phyloP scores from a whole-genome alignment of 1,140 invertebrate genomes.

The Agrilus planipennis region DNA sequence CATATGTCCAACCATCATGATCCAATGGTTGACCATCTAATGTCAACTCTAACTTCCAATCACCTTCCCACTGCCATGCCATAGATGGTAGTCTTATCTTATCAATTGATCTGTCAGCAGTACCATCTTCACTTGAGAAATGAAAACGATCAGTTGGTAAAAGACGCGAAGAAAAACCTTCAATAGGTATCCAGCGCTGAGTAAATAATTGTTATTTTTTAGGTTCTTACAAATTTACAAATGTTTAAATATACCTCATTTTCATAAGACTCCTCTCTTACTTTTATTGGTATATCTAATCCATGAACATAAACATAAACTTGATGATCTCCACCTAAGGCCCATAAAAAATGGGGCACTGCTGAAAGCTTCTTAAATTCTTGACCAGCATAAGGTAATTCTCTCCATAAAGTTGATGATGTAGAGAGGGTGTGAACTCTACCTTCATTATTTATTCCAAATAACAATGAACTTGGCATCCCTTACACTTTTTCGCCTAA shows the following conservation, averaged over 20 bases:
- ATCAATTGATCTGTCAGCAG: conserved; percentile 60
- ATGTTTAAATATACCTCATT: conserved; percentile 55
- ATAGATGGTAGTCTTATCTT: conserved; percentile 75
- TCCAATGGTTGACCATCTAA: conserved; percentile 76
- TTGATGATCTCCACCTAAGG: conserved; percentile 81
- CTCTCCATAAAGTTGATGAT: conserved; percentile 65
- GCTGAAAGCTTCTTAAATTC: conserved; percentile 81
- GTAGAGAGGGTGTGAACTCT: conserved; percentile 72
- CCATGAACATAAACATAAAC: conserved; percentile 83
- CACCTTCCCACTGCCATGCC: conserved; percentile 89
- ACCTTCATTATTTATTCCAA: conserved; percentile 78
- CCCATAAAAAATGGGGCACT: conserved; percentile 76
- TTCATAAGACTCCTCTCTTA: conserved; percentile 83
- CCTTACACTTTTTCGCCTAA: too few species aligned
- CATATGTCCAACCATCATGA: conserved; percentile 90
- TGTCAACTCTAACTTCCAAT: conserved; percentile 82
- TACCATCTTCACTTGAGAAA: conserved; percentile 75
- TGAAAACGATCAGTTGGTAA: conserved; percentile 76
- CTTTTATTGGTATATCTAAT: conserved; percentile 77
- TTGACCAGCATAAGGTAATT: conserved; percentile 70
- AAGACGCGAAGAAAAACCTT: conserved; percentile 70
- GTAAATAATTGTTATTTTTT: conserved; percentile 17
- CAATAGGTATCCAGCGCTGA: conserved; percentile 77
- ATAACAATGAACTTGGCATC: conserved; percentile 66
- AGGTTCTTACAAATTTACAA: neutral